These are phyloP conservation scores for Neocrepidodera transversa DNA, from an alignment of 2,888 invertebrate species.

Conservation along the genomic window DNA sequence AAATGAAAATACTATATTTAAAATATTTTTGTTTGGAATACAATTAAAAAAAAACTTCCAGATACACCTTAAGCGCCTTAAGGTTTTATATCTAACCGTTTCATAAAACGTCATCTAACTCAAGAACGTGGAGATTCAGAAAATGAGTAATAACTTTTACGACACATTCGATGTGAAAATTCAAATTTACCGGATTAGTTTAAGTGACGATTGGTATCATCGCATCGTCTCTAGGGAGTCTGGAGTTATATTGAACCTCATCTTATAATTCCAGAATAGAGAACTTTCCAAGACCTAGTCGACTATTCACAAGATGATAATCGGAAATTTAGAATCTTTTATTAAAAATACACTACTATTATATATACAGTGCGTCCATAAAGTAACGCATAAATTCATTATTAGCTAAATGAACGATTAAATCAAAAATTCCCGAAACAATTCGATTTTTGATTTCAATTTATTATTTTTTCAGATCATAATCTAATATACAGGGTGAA, in stretches of 20 bases:
- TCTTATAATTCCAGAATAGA: background rate
- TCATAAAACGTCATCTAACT: conserved; percentile 2
- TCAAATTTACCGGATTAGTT: conserved; percentile 23
- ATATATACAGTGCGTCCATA: too few species aligned
- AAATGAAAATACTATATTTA: too few species aligned
- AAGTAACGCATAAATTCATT: too few species aligned
- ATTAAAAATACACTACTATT: too few species aligned
- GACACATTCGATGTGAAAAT: conserved; percentile 22
- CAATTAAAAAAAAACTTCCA: too few species aligned
- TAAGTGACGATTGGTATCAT: conserved; percentile 23
- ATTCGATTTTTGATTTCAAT: too few species aligned
- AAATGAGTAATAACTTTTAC: conserved; percentile 28
- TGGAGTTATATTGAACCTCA: conserved; percentile 1
- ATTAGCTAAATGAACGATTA: too few species aligned
- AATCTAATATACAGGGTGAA: too few species aligned
- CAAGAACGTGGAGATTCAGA: conserved; percentile 3
- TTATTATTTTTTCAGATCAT: too few species aligned
- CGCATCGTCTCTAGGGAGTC: conserved; percentile 11
- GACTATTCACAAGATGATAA: background rate
- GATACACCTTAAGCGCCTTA: background rate
- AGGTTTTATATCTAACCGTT: conserved; percentile 7
- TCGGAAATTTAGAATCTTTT: too few species aligned
- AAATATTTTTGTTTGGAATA: too few species aligned
- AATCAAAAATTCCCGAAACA: too few species aligned
- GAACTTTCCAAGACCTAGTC: background rate